Conservation (phyloP, 2,888 invertebrate species). For the Tenthredo amoena region DNA sequence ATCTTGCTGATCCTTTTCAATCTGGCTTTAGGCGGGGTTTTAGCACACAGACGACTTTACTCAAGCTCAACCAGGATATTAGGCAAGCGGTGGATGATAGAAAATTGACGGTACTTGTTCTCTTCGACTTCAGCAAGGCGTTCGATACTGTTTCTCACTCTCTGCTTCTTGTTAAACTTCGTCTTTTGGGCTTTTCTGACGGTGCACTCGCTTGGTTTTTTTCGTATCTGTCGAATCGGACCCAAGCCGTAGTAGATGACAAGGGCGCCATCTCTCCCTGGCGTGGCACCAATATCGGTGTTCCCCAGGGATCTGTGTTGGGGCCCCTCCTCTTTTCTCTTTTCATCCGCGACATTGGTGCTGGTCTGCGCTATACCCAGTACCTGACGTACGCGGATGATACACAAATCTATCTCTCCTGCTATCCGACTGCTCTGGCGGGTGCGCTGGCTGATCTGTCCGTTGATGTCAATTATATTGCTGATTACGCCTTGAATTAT, state of each 20-base stretch:
- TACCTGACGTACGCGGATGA: too few relatives aligned
- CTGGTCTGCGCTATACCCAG: too few relatives aligned
- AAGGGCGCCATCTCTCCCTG: not conserved
- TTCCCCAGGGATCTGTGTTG: not conserved
- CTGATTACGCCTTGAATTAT: not conserved
- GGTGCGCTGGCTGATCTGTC: not conserved
- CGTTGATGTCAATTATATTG: not conserved
- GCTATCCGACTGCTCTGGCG: not conserved
- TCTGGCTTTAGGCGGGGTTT: too few relatives aligned
- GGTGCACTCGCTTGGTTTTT: not conserved
- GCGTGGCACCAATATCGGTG: not conserved
- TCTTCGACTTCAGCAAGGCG: constrained; percentile 8
- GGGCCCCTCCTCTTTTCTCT: not conserved
- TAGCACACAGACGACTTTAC: too few relatives aligned
- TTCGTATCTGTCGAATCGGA: not conserved
- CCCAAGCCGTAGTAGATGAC: not conserved
- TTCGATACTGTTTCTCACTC: not conserved
- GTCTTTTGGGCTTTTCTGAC: not conserved
- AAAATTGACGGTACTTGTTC: not conserved
- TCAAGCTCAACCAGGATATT: too few relatives aligned
- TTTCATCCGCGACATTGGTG: too few relatives aligned
- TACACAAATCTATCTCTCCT: too few relatives aligned
- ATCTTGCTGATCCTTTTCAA: too few relatives aligned
- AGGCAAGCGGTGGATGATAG: too few relatives aligned
- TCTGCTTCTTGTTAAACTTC: not conserved